Base-by-base conservation (phyloP, 2,113 vertebrate genomes). In the Antigone vipio region DNA sequence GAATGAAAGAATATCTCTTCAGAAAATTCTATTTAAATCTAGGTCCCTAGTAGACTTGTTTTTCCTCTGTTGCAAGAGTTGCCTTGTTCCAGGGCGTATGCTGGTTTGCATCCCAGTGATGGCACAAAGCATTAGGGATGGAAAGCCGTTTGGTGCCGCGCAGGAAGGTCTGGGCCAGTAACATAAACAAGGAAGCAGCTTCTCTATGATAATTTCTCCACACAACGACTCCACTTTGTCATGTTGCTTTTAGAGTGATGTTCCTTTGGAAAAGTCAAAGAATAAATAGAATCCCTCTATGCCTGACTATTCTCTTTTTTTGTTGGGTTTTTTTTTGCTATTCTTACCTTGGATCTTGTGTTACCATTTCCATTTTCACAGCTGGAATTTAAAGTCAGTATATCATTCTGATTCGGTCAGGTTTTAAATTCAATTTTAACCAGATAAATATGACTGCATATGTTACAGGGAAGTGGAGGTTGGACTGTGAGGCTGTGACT, bases 241-340 rank as follows among this genome's bases (percentile, higher is more conserved):
- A 0, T 15, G 24, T 53, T 69, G 27, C 34, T 92, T 42, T 50
- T 20, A 38, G 12, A 8, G 18, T 45, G 44, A 22, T 45, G 29
- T 15, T 80, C n/a, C 27, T 64, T 72, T 38, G 7, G 35, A 34
- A 53, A 90, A 78, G 50, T 27, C 30, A 83, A 45, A 45, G 50
- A 53, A 45, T 62, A 2, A 66, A 5, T 4, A 55, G 24, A 85
- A n/a, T 72, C 21, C 32, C 23, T 67, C 71, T 58, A 9, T 53
- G 22, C 22, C 59, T 84, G 49, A 44, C 44, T 44, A 44, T 44
- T 44, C 15, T 44, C 14, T 15, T 44, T 44, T 44, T 19, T 44
- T 38, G 38, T 38, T 38, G 38, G 38, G 38, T 24, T 45, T 45
- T 45, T 11, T 4, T 1, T 18, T 1, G 4, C 9, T 3, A 0